phyloP scores from a whole-genome alignment of 2,888 invertebrate genomes.

The Horisme vitalbata region DNA sequence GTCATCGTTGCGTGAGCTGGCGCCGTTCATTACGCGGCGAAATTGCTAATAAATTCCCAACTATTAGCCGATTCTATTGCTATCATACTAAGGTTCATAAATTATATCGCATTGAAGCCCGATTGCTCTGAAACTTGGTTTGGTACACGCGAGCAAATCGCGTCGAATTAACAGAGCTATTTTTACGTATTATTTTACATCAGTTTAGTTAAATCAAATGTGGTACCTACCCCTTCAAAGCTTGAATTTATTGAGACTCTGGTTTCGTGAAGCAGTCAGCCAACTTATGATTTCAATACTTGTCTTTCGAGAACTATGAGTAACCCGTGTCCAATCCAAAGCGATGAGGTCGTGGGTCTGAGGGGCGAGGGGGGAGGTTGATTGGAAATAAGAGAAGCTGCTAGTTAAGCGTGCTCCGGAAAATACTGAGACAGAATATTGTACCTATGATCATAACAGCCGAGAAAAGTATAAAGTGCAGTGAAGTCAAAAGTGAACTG shows the following conservation, averaged over 20 bases:
- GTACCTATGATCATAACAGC: too few species aligned
- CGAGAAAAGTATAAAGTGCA: too few species aligned
- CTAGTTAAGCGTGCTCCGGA: slow-evolving; percentile 10
- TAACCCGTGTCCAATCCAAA: background rate
- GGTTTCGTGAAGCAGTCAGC: too few species aligned
- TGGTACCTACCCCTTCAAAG: too few species aligned
- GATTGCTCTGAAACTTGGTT: background rate
- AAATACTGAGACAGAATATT: background rate
- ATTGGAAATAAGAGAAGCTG: slow-evolving; percentile 23
- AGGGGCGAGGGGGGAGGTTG: slow-evolving; percentile 2
- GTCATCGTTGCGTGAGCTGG: background rate
- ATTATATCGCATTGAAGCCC: background rate
- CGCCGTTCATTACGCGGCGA: background rate
- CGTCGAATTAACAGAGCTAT: background rate
- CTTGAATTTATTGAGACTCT: too few species aligned
- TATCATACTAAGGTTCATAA: background rate
- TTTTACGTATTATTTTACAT: background rate
- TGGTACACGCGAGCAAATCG: background rate
- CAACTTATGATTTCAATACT: too few species aligned
- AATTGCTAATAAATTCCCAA: slow-evolving; percentile 1
- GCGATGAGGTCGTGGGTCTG: background rate
- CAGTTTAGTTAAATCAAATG: too few species aligned
- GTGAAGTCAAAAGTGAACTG: too few species aligned
- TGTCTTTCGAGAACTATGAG: slow-evolving; percentile 4
- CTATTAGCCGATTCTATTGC: slow-evolving; percentile 1